These are phyloP conservation scores for Natator depressus DNA, from an alignment of 2,113 vertebrate genomes.

Conservation along the genomic window DNA sequence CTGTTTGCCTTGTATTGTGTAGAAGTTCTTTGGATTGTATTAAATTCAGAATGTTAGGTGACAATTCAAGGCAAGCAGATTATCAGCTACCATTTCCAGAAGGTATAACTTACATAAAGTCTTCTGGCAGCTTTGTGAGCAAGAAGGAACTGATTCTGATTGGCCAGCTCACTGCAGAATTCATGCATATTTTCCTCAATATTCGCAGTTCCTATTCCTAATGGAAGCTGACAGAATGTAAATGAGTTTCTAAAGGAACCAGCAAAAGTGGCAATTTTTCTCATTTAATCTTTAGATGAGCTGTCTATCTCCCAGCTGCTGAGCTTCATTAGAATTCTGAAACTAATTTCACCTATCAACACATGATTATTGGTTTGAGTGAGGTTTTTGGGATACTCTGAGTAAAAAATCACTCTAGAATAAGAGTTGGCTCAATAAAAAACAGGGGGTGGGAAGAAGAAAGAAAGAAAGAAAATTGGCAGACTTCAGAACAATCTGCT, in stretches of 20 bases:
- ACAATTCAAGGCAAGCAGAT: slow-evolving; percentile 72
- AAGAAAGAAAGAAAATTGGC: slow-evolving; percentile 26
- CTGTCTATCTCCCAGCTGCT: slow-evolving; percentile 87
- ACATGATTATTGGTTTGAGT: slow-evolving; percentile 82
- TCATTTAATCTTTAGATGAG: slow-evolving; percentile 94
- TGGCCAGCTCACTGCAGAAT: slow-evolving; percentile 73
- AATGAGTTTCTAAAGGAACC: slow-evolving; percentile 94
- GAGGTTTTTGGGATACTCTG: slow-evolving; percentile 71
- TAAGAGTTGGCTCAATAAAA: slow-evolving; percentile 60
- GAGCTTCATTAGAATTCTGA: slow-evolving; percentile 85
- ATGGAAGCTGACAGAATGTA: slow-evolving; percentile 97
- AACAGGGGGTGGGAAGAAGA: background rate
- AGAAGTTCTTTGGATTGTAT: background rate
- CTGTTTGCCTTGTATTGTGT: background rate
- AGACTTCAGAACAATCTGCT: slow-evolving; percentile 66
- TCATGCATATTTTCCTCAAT: slow-evolving; percentile 80
- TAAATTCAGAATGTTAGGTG: slow-evolving; percentile 40
- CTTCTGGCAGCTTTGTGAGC: slow-evolving; percentile 77
- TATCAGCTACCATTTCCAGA: slow-evolving; percentile 75
- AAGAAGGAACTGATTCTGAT: slow-evolving; percentile 76
- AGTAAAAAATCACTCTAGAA: slow-evolving; percentile 75
- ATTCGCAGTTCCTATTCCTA: slow-evolving; percentile 80
- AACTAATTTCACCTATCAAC: slow-evolving; percentile 84
- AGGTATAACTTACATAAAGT: slow-evolving; percentile 75
- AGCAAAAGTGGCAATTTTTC: slow-evolving; percentile 93